Conservation (phyloP, 2,888 invertebrate genomes). For the Aleiodes testaceus region DNA sequence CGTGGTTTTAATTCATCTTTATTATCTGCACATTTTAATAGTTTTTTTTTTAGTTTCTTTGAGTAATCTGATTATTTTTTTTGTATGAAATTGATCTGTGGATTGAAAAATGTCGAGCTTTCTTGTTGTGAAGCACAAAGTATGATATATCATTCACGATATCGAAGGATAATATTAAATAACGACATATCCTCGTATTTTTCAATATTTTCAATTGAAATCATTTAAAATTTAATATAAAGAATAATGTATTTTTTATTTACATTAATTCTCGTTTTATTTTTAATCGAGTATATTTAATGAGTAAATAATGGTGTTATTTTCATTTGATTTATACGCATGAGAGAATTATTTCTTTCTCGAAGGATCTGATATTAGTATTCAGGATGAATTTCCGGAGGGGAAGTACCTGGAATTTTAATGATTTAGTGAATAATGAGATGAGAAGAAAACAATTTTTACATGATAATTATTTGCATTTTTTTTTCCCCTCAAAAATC, state of each 20-base stretch:
- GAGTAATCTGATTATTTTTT: too few relatives aligned
- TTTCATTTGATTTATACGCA: constrained; percentile 4
- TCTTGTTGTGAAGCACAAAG: constrained; percentile 34
- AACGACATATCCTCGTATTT: constrained; percentile 17
- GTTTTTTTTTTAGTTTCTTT: too few relatives aligned
- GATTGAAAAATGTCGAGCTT: too few relatives aligned
- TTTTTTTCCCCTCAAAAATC: too few relatives aligned
- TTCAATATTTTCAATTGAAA: too few relatives aligned
- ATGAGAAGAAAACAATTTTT: neutral
- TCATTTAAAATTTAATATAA: too few relatives aligned
- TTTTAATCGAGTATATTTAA: neutral
- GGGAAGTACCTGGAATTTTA: constrained; percentile 30
- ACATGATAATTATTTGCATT: neutral
- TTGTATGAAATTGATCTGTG: too few relatives aligned
- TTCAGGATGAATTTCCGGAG: constrained; percentile 31
- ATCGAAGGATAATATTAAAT: constrained; percentile 22
- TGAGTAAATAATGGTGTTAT: neutral
- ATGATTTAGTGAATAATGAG: too few relatives aligned
- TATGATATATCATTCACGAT: constrained; percentile 43
- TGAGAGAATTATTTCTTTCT: constrained; percentile 17
- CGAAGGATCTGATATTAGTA: constrained; percentile 48
- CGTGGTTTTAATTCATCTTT: constrained; percentile 57
- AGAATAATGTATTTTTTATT: too few relatives aligned
- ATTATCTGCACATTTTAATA: constrained; percentile 53
- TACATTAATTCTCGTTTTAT: too few relatives aligned